Evolutionary conservation across 2,113 vertebrate species (phyloP), one percentile per base, ranked within the genome.

Genomic region (Vanacampus margaritifer): DNA sequence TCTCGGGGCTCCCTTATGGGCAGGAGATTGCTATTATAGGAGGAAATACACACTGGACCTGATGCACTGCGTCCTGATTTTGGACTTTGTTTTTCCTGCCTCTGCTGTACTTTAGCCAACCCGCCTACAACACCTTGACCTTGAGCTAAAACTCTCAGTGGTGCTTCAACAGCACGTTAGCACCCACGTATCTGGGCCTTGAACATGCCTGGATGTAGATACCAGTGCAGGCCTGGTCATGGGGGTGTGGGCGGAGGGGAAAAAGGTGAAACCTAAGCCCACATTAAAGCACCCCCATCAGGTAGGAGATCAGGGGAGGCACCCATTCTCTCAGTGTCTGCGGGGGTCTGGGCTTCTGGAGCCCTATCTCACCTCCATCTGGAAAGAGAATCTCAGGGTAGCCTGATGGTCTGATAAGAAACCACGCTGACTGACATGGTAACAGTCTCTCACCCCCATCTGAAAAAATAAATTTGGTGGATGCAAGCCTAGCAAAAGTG

Each of bases 301-400:
- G 88, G 89, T 87, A 92, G 85, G 81, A 87, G 86, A 86, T 76
- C 68, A 90, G 81, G 74, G 78, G 84, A 85, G 79, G 84, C 87
- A 85, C 86, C 83, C 83, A 65, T 85, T 82, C 86, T 86, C 82
- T 86, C 83, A 86, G 85, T 70, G 82, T 88, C 86, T 91, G 90
- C 80, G 90, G 92, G 89, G 83, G 83, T 82, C 74, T 60, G 79
- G 84, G 83, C 85, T 86, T 83, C 85, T 79, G 84, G 81, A 82
- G 84, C 76, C 82, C 87, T 89, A 93, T 91, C 86, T 85, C 84
- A 88, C 86, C 80, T 87, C 83, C 89, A 94, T 93, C 91, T 93
- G 82, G 86, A 92, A 92, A 88, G 91, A 85, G 87, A 91, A 94
- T 90, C 89, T 91, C 87, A 89, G 87, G 86, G 89, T 74, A 83